Evolutionary conservation across 1,140 invertebrate species (phyloP).

Genomic region (Helicoverpa zea): DNA sequence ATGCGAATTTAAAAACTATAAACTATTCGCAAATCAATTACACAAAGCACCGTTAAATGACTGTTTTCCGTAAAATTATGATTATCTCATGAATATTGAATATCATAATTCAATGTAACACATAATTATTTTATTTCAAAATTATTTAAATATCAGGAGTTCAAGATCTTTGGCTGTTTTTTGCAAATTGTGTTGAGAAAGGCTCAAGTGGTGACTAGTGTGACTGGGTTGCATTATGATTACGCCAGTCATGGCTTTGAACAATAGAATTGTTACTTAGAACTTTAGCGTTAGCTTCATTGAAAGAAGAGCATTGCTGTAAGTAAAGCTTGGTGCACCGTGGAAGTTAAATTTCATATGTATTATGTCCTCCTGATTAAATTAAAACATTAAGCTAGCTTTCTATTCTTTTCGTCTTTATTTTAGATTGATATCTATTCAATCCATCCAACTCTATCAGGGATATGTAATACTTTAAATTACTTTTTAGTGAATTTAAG

Average conservation of each 20-base stretch:
- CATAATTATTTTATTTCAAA: constrained; percentile 23
- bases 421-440: too few species aligned
- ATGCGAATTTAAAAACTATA: constrained; percentile 2
- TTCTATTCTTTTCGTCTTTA: too few species aligned
- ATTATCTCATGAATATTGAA: constrained; percentile 43
- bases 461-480: too few species aligned
- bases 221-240: not conserved
- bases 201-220: not conserved
- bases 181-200: not conserved
- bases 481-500: too few species aligned
- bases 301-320: too few species aligned
- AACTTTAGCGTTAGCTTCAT: not conserved
- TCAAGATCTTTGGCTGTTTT: constrained; percentile 19
- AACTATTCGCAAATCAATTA: constrained; percentile 37
- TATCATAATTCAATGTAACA: constrained; percentile 44
- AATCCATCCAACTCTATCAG: too few species aligned
- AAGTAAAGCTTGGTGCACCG: too few species aligned
- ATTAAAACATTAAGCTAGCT: not conserved
- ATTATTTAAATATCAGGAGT: constrained; percentile 30
- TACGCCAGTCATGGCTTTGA: not conserved
- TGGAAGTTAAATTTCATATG: too few species aligned
- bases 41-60: constrained; percentile 26
- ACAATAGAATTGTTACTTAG: constrained; percentile 7
- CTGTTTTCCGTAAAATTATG: constrained; percentile 26
- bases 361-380: too few species aligned